A percentile compares a stretch with the other conserved stretches of the same genome.
These are phyloP conservation scores for Dinomys branickii DNA, from an alignment of 2,113 vertebrate genomes.

Conservation along the genomic window DNA sequence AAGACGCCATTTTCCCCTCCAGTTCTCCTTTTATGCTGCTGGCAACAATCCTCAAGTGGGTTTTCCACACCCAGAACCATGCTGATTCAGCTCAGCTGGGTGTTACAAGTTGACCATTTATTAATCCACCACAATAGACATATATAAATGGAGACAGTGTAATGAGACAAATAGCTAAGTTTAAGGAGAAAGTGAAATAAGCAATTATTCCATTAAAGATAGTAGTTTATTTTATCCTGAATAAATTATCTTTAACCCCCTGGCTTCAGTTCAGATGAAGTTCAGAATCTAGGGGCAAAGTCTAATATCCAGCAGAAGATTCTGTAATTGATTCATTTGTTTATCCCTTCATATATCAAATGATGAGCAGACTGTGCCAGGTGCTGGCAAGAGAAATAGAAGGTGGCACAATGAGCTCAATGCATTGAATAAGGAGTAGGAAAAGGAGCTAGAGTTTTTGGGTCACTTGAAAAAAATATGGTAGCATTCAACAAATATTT, in stretches of 20 bases:
- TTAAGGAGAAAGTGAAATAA: constrained; percentile 73
- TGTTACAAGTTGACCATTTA: background rate
- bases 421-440: background rate
- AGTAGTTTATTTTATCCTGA: constrained; percentile 61
- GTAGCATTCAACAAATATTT: constrained; percentile 22
- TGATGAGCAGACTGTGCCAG: background rate
- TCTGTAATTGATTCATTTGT: constrained; percentile 47
- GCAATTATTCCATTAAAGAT: constrained; percentile 75
- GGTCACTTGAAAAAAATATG: constrained; percentile 12
- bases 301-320: constrained; percentile 29
- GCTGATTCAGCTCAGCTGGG: background rate
- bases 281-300: constrained; percentile 34
- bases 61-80: background rate
- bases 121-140: background rate
- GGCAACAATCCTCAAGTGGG: background rate
- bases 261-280: constrained; percentile 68
- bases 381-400: background rate
- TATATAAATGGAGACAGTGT: constrained; percentile 35
- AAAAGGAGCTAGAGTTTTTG: background rate
- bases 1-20: background rate
- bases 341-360: constrained; percentile 33
- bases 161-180: constrained; percentile 67
- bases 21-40: background rate
- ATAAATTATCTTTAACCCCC: constrained; percentile 71
- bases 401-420: background rate